These are phyloP conservation scores for Dasyurus viverrinus DNA, from an alignment of 2,113 vertebrate genomes.

Conservation along the genomic window DNA sequence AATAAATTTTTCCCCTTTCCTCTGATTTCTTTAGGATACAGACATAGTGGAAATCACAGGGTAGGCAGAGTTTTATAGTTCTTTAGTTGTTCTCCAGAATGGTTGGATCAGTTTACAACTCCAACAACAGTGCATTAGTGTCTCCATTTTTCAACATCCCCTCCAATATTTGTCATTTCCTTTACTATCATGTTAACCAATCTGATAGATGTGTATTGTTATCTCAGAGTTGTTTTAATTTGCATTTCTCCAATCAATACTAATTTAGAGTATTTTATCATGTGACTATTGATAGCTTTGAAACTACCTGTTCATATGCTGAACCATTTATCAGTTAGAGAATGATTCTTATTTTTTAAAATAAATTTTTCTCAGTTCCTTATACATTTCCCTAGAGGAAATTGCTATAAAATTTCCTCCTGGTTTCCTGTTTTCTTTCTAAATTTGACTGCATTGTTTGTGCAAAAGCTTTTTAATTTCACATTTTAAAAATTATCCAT, in stretches of 20 bases:
- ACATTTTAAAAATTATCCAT: background rate
- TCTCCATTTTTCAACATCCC: background rate
- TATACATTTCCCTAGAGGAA: background rate
- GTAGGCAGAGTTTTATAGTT: background rate
- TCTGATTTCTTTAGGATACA: background rate
- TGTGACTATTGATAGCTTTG: background rate
- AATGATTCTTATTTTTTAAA: background rate
- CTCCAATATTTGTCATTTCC: background rate
- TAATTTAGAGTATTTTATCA: background rate
- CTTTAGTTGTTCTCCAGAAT: background rate
- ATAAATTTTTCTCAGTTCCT: background rate
- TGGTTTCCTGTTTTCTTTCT: background rate
- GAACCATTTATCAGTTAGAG: background rate
- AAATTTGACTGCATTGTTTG: background rate
- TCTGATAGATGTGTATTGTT: background rate
- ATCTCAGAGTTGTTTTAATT: background rate
- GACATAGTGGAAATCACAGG: background rate
- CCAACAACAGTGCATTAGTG: background rate
- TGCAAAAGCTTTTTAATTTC: background rate
- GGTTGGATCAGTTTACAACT: background rate
- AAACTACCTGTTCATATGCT: background rate
- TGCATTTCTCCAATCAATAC: background rate
- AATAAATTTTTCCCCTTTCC: background rate
- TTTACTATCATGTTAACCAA: background rate
- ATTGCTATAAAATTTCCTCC: background rate